Evolutionary conservation across 1,140 invertebrate genomes (phyloP), one percentile per base, ranked within the genome.

Genomic region (Pectinophora gossypiella): DNA sequence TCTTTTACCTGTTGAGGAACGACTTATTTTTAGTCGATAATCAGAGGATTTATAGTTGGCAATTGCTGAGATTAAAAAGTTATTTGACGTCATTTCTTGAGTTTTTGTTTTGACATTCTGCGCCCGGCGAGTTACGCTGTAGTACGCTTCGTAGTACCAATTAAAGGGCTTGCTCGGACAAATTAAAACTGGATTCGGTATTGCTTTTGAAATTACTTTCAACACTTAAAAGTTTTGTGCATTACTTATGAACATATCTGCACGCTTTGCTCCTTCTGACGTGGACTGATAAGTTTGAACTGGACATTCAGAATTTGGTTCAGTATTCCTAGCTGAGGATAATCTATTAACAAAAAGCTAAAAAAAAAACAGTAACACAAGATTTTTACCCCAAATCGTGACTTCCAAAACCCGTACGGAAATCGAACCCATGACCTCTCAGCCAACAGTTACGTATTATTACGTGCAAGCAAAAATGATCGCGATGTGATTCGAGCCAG

Each of bases 91-190:
- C 36, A 15, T 40, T 1, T 10, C 16, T 2, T 13, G 16, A 3
- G 36, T 40, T 40, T 40, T 40, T 40, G 36, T 40, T 38, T 13
- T 1, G 10, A 40, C 2, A 18, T 18, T 15, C 13, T 15, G 7
- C 16, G 10, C 16, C 36, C 36, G 36, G 12, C 16, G 10, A 15
- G n/a, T 40, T 40, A 40, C 36, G 36, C 36, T 40, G 36, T 40
- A 40, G 10, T 40, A 40, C 36, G 16, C 36, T 40, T 40, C 36
- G 36, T 40, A 40, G 36, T 40, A 40, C 36, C 36, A 40, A 40
- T 40, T 40, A 40, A 1, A 27, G 23, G 23, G 16, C 7, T 7
- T 13, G 36, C 13, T 40, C 6, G 36, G 15, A 3, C 36, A 40
- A 40, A 40, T 40, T 40, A 5, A 16, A 40, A 40, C 36, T 13